These are phyloP conservation scores for Crocuta crocuta DNA, from an alignment of 2,113 vertebrate genomes.

Conservation along the genomic window DNA sequence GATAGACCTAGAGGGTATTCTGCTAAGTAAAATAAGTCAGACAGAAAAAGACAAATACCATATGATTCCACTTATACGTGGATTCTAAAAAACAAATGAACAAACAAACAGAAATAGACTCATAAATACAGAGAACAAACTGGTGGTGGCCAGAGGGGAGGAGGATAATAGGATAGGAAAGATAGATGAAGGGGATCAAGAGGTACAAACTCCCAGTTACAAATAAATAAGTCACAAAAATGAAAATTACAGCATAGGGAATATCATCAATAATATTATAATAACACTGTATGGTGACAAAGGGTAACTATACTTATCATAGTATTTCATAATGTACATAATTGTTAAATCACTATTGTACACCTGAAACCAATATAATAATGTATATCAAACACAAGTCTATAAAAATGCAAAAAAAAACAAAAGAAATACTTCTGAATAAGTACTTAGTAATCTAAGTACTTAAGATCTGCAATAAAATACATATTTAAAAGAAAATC, in stretches of 20 bases:
- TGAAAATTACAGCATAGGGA: not conserved
- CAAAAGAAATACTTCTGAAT: not conserved
- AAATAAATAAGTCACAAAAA: not conserved
- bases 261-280: not conserved
- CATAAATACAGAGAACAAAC: not conserved
- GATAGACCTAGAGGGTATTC: not conserved
- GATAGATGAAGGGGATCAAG: not conserved
- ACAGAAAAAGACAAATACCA: not conserved
- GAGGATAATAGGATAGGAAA: not conserved
- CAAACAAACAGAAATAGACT: not conserved
- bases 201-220: not conserved
- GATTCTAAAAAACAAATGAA: not conserved
- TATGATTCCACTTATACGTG: not conserved
- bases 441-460: not conserved
- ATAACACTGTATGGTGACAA: not conserved
- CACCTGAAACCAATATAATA: not conserved
- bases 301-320: not conserved
- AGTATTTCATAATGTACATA: not conserved
- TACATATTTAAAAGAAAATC: not conserved
- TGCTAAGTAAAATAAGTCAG: not conserved
- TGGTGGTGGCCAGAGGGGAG: not conserved
- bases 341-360: not conserved
- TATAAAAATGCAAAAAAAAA: not conserved
- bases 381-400: not conserved
- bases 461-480: slow-evolving; percentile 52